Base-by-base conservation (phyloP, 2,888 invertebrate species). In the Orchestes rusci region DNA sequence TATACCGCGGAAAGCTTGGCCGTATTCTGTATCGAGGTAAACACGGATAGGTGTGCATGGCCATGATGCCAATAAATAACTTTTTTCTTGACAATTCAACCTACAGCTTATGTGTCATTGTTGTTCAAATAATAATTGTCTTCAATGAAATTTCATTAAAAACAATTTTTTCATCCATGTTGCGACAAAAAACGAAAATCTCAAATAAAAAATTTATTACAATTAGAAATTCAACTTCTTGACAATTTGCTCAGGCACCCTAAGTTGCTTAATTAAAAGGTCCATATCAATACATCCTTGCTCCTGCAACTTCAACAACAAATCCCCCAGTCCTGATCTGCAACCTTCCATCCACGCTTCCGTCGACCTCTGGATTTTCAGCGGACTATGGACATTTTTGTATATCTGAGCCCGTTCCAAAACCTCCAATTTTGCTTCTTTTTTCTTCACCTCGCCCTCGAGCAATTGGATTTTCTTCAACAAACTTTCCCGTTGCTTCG, bases 321-420 rank as follows among this genome's bases (percentile, higher is more conserved):
- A 43, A 23, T 49, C 45, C 8, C 20, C 16, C 13, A 49, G 16
- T 8, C 37, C 30, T 3, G 10, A 4, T 17, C 35, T 28, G 30
- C 49, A 49, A 7, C 45, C 45, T 12, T 35, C 28, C 13, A 45
- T 7, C 49, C 49, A 49, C 15, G 4, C 10, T 17, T 31, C 32
- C 13, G 39, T 38, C 19, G 36, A 41, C 4, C 35, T 10, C 7
- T 41, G 28, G 4, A 49, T 8, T 12, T 49, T 36, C 28, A 29
- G 32, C 1, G 39, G 39, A 19, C 37, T 39, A 23, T 49, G 49
- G 7, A 19, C 39, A 17, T 45, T 42, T 20, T 39, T 45, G 15
- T 49, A 49, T 12, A 45, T 42, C 36, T 45, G 27, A 15, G 45
- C 45, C 16, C 20, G 49, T 18, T 43, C 45, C 4, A 49, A 18